A percentile compares a stretch with the other conserved stretches of the same genome.
Conservation (phyloP, 2,113 vertebrate genomes). For the Ictalurus furcatus region DNA sequence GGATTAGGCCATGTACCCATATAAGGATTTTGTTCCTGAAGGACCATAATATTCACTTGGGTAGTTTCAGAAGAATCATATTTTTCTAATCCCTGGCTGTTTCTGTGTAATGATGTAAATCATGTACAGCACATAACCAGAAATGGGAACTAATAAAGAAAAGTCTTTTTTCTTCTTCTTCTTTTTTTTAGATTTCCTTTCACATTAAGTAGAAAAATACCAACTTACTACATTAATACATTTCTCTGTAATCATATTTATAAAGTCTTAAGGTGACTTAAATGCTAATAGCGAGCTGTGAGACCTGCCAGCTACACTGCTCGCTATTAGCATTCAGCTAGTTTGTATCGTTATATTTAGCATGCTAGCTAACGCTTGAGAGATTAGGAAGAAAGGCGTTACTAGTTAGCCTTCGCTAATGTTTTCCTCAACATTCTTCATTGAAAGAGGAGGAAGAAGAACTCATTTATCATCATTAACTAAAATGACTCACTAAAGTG, state of each 20-base stretch:
- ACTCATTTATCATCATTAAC: neutral
- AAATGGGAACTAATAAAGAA: neutral
- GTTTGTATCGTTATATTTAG: neutral
- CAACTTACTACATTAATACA: neutral
- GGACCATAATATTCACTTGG: neutral
- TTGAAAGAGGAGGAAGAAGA: neutral
- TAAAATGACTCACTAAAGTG: neutral
- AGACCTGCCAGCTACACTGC: too few relatives aligned
- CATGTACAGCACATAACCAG: neutral
- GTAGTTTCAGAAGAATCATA: neutral
- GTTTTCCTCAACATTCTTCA: neutral
- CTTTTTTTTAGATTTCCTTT: neutral
- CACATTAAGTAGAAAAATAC: neutral
- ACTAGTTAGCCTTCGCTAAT: neutral
- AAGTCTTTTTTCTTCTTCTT: neutral
- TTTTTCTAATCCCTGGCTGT: neutral
- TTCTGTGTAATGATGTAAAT: neutral
- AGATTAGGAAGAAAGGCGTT: neutral
- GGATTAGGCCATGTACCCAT: neutral
- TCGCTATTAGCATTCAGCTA: neutral
- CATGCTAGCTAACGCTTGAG: neutral
- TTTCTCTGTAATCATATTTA: neutral
- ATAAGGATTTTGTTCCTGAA: constrained; percentile 13
- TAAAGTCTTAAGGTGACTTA: neutral
- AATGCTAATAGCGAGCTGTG: too few relatives aligned